Evolutionary conservation across 2,888 invertebrate species (phyloP), one percentile per base, ranked within the genome.

Genomic region (Omphaloscelis lunosa): DNA sequence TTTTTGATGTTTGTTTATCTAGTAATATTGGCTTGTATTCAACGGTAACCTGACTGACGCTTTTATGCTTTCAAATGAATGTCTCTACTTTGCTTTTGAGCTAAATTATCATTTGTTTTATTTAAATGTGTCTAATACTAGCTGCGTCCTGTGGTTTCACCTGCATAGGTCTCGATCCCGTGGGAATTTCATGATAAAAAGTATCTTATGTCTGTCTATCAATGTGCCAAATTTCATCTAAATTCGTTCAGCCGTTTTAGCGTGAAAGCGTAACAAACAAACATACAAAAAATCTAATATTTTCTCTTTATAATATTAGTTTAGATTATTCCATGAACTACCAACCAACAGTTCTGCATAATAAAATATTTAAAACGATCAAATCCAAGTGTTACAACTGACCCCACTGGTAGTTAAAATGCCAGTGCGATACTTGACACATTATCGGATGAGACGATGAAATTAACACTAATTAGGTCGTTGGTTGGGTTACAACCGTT

Each of bases 381-480:
- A 29, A 62, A 75, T 70, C 20, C 23, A 20, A 84, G 51, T 59
- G 29, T 48, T 71, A 41, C 59, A 69, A 27, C 51, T 80, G 82
- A 74, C 34, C 9, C 75, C 39, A 29, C 27, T 75, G 69, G 81
- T 45, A 75, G 74, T 83, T 83, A 78, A 86, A 83, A 83, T 83
- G 17, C 79, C 78, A 72, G 59, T 71, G 76, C 58, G 56, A 78
- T 75, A 88, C 89, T 87, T 85, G 79, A 86, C 89, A 84, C 86
- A 75, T 85, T 86, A 85, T 75, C 81, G 63, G 39, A 59, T 62
- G 74, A 86, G 84, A 86, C 80, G 82, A 80, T 82, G 75, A 77
- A 87, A 89, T 88, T 88, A 88, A 86, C 79, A 84, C 77, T 89
- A 89, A 88, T 89, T 88, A 75, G 88, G 88, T 89, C 88, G 82